phyloP scores from a whole-genome alignment of 2,113 vertebrate genomes.

The Menidia beryllina region DNA sequence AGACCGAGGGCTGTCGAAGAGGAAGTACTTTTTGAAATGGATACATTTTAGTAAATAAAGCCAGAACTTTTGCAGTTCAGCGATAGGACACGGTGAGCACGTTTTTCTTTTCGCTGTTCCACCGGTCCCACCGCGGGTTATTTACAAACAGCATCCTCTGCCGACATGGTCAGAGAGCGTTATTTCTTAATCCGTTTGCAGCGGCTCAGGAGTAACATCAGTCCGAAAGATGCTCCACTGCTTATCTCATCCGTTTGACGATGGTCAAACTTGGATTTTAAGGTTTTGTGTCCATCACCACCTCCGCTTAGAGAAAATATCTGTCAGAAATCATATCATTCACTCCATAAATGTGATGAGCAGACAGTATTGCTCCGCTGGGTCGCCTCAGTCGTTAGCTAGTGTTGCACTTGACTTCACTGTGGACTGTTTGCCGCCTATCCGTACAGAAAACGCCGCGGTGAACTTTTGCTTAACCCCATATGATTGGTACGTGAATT shows the following conservation, averaged over 20 bases:
- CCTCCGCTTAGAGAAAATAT: fast-evolving
- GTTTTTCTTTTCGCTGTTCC: not conserved
- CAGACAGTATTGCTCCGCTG: not conserved
- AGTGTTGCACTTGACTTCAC: constrained; percentile 67
- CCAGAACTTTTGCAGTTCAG: not conserved
- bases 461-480: not conserved
- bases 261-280: not conserved
- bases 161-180: constrained; percentile 8
- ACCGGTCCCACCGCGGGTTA: not conserved
- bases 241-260: not conserved
- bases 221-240: not conserved
- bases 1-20: constrained; percentile 43
- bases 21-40: constrained; percentile 71
- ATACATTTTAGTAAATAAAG: constrained; percentile 7
- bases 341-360: not conserved
- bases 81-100: constrained; percentile 52
- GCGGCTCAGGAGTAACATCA: not conserved
- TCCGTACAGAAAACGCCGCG: not conserved
- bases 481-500: not conserved
- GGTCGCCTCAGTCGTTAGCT: constrained; percentile 51
- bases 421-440: not conserved
- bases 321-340: not conserved
- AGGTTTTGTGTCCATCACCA: not conserved
- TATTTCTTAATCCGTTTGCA: constrained; percentile 54
- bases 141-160: constrained; percentile 10